phyloP scores from a whole-genome alignment of 2,113 vertebrate genomes.

The Toxostoma redivivum region DNA sequence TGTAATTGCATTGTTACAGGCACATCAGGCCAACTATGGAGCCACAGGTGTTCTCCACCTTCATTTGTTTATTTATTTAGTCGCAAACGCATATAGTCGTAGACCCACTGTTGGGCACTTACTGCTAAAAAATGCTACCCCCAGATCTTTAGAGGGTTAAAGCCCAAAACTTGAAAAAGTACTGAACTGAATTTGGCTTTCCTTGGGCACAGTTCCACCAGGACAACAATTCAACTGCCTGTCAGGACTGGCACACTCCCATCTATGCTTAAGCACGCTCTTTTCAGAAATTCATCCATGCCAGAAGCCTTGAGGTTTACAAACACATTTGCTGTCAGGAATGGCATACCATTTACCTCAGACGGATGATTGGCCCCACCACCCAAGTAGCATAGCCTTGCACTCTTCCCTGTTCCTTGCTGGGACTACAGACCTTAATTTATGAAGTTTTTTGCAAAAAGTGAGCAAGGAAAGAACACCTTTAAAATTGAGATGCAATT shows the following conservation, averaged over 20 bases:
- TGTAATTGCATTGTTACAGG: background rate
- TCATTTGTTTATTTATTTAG: background rate
- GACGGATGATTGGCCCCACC: background rate
- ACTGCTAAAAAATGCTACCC: background rate
- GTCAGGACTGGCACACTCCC: background rate
- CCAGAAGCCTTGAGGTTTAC: background rate
- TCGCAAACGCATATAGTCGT: background rate
- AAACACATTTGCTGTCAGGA: background rate
- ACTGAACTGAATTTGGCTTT: background rate
- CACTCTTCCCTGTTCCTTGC: background rate
- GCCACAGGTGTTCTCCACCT: rapidly evolving
- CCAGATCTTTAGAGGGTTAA: background rate
- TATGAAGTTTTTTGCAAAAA: background rate
- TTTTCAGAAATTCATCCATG: background rate
- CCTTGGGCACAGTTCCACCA: background rate
- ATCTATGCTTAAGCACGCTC: background rate
- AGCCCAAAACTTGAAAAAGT: background rate
- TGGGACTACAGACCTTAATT: background rate
- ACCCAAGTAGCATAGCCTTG: background rate
- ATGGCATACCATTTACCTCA: background rate
- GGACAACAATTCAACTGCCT: background rate
- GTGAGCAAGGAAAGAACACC: background rate
- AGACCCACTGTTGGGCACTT: background rate
- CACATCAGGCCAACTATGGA: background rate
- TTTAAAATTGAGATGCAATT: background rate